Conservation (phyloP, 2,888 invertebrate genomes). For the Cyclophora albipunctata region DNA sequence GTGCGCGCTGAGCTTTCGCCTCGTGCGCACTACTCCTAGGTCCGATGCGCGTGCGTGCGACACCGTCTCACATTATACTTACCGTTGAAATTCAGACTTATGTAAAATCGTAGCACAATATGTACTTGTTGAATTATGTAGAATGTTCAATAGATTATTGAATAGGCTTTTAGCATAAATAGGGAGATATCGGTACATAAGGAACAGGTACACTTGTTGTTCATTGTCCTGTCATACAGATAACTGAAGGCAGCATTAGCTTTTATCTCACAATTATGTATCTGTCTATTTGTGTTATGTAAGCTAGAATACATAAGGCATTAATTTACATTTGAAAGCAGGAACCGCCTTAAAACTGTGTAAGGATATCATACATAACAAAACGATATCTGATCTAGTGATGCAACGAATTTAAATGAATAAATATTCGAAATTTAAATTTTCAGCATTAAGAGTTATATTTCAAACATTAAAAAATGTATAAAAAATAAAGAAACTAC, state of each 20-base stretch:
- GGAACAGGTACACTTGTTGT: constrained; percentile 9
- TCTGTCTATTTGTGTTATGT: too few relatives aligned
- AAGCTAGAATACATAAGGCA: too few relatives aligned
- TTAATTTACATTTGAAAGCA: too few relatives aligned
- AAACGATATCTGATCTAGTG: too few relatives aligned
- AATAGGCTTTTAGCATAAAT: constrained; percentile 18
- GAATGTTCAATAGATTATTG: constrained; percentile 19
- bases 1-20: constrained; percentile 31
- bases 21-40: constrained; percentile 29
- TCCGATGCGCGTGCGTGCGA: constrained; percentile 26
- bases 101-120: constrained; percentile 22
- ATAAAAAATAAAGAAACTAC: too few relatives aligned
- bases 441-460: too few relatives aligned
- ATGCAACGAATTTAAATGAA: too few relatives aligned
- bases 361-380: too few relatives aligned
- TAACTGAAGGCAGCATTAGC: background rate
- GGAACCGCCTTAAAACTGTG: too few relatives aligned
- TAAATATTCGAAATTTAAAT: too few relatives aligned
- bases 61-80: constrained; percentile 11
- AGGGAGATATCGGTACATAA: constrained; percentile 10
- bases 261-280: too few relatives aligned
- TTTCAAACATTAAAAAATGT: too few relatives aligned
- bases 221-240: constrained; percentile 11
- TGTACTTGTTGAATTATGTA: constrained; percentile 25
- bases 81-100: constrained; percentile 24